Evolutionary conservation across 2,888 invertebrate genomes (phyloP).

Genomic region (Plebejus argus): DNA sequence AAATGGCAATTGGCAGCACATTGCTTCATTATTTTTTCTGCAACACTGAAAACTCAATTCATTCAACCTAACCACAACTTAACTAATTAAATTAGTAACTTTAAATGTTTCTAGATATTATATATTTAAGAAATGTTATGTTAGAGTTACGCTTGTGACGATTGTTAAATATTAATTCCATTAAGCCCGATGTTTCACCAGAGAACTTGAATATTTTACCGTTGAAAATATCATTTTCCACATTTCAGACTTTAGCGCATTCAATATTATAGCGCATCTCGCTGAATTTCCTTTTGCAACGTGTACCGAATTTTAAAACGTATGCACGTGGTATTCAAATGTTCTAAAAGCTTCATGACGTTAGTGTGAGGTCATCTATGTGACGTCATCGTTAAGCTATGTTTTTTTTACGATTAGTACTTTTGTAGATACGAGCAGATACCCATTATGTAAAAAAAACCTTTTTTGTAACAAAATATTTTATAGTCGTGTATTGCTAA

Average conservation of each 20-base stretch:
- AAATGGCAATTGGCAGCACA: too few species aligned
- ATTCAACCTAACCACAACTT: too few species aligned
- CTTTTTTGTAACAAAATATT: neutral
- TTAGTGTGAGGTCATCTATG: neutral
- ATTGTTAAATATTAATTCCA: neutral
- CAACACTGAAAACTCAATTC: too few species aligned
- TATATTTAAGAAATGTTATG: too few species aligned
- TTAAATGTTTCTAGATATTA: too few species aligned
- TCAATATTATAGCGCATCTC: conserved; percentile 15
- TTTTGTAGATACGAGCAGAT: neutral
- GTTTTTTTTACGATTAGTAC: conserved; percentile 6
- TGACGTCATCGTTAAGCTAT: neutral
- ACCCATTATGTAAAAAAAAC: neutral
- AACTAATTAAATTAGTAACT: too few species aligned
- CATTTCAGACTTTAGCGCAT: neutral
- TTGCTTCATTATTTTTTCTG: too few species aligned
- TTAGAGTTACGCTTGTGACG: too few species aligned
- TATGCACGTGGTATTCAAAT: conserved; percentile 28
- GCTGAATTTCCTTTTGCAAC: conserved; percentile 27
- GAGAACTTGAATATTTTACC: neutral
- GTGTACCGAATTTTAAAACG: conserved; percentile 33
- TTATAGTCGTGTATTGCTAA: neutral
- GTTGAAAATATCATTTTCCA: neutral
- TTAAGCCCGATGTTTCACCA: neutral
- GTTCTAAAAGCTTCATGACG: conserved; percentile 22